A percentile compares a stretch with the other conserved stretches of the same genome.
Evolutionary conservation across 2,113 vertebrate genomes (phyloP).

Genomic region (Syngnathoides biaculeatus): DNA sequence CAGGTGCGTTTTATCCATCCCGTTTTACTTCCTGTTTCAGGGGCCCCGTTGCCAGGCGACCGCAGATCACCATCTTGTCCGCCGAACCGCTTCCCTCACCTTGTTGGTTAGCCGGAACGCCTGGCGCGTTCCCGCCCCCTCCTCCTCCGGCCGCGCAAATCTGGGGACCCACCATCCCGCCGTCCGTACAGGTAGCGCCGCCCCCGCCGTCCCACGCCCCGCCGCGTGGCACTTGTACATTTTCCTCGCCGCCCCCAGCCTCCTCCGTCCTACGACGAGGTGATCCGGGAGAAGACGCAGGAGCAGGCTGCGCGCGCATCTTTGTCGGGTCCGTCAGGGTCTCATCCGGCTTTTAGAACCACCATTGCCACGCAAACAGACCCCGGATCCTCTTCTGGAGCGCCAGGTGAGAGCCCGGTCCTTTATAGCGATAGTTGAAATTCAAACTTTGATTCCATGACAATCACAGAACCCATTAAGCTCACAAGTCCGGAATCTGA

Average conservation of each 20-base stretch:
- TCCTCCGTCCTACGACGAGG: conserved; percentile 96
- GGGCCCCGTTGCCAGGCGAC: conserved; percentile 75
- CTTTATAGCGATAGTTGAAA: not conserved
- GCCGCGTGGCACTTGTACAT: not conserved
- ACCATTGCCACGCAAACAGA: conserved; percentile 95
- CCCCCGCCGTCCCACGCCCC: not conserved
- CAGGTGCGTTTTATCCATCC: not conserved
- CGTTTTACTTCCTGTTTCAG: conserved; percentile 6
- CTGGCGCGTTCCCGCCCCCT: conserved; percentile 72
- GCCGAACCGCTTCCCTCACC: conserved; percentile 84
- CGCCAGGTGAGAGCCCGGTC: conserved; percentile 18
- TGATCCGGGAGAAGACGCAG: conserved; percentile 94
- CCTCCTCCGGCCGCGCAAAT: conserved; percentile 78
- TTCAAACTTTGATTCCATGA: too few species aligned
- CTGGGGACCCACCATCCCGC: conserved; percentile 82
- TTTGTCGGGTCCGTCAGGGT: conserved; percentile 10
- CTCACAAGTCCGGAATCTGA: not conserved
- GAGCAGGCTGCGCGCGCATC: conserved; percentile 78
- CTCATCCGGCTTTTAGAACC: conserved; percentile 60
- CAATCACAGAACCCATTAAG: too few species aligned
- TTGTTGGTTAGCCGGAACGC: conserved; percentile 85
- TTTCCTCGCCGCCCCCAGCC: conserved; percentile 66
- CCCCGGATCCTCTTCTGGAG: conserved; percentile 58
- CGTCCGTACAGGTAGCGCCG: conserved; percentile 75
- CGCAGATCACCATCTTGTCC: conserved; percentile 95